Evolutionary conservation across 1,140 invertebrate species (phyloP), one percentile per base, ranked within the genome.

Genomic region (Varroa destructor): DNA sequence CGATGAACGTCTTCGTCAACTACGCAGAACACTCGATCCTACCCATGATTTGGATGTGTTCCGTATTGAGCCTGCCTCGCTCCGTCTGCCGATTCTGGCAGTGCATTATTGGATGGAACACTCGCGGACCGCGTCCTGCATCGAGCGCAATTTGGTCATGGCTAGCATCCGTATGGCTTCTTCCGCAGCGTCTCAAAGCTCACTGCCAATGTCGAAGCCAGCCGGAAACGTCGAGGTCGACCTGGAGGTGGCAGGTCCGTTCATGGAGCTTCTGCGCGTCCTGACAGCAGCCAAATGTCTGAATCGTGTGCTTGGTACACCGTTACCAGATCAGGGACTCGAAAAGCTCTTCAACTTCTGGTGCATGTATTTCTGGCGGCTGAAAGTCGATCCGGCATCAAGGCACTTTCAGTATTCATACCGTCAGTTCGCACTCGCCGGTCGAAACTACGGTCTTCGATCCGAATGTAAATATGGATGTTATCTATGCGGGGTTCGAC

Each of bases 321-420:
- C 61, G 10, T 40, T 67, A 46, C 61, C 61, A 2, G 61, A 67
- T 46, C 14, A 67, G 61, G 61, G 61, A 14, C n/a, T 67, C 40
- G 61, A 67, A 37, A 67, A 67, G 61, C 61, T 67, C 1, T 67
- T 67, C 61, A 67, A 67, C 61, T 67, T 67, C 37, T 67, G 61
- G 61, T 67, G 61, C 61, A 67, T 67, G 61, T 67, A 67, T 8
- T 67, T 67, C 61, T 67, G 61, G 61, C 61, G 61, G 40, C 46
- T 67, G 61, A 37, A 67, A 40, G 61, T 67, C n/a, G 61, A 67
- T 40, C 61, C 61, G 14, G 61, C 61, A 12, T 67, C 61, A 37
- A 67, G 40, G 37, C 61, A 67, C 61, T 67, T 67, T 37, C 61
- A 67, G 40, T 67, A 67, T 37, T 67, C 61, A 40, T 67, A 67